A percentile compares a stretch with the other conserved stretches of the same genome.
Evolutionary conservation across 2,888 invertebrate genomes (phyloP).

Genomic region (Eupithecia pulchellata): DNA sequence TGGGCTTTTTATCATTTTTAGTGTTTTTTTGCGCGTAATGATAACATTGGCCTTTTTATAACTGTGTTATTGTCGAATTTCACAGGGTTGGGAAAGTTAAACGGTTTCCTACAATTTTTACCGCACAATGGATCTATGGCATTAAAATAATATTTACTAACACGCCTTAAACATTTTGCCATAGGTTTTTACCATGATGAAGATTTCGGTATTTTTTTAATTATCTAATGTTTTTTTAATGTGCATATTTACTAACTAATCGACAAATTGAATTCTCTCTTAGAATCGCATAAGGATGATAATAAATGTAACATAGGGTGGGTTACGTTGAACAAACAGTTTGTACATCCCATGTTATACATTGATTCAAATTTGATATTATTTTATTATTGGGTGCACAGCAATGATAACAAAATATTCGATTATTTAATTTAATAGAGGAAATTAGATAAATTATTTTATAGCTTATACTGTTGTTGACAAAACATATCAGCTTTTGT

Average conservation of each 20-base stretch:
- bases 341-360: too few relatives aligned
- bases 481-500: neutral
- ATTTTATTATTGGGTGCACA: neutral
- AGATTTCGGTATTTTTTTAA: too few relatives aligned
- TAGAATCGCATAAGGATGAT: neutral
- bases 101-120: conserved; percentile 9
- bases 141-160: neutral
- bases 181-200: neutral
- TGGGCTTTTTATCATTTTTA: conserved; percentile 48
- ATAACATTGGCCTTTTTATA: conserved; percentile 72
- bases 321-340: too few relatives aligned
- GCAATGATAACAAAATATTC: too few relatives aligned
- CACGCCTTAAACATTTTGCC: neutral
- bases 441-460: too few relatives aligned
- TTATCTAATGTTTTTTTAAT: too few relatives aligned
- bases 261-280: too few relatives aligned
- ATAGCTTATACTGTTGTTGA: neutral
- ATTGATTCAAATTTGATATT: too few relatives aligned
- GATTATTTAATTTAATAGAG: too few relatives aligned
- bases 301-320: neutral
- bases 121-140: neutral
- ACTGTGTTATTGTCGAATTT: conserved; percentile 54
- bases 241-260: too few relatives aligned
- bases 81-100: conserved; percentile 38
- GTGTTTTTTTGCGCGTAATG: conserved; percentile 59